A percentile compares a stretch with the other conserved stretches of the same genome.
Conservation (phyloP, 2,888 invertebrate species). For the Sphaerophoria rueppellii region DNA sequence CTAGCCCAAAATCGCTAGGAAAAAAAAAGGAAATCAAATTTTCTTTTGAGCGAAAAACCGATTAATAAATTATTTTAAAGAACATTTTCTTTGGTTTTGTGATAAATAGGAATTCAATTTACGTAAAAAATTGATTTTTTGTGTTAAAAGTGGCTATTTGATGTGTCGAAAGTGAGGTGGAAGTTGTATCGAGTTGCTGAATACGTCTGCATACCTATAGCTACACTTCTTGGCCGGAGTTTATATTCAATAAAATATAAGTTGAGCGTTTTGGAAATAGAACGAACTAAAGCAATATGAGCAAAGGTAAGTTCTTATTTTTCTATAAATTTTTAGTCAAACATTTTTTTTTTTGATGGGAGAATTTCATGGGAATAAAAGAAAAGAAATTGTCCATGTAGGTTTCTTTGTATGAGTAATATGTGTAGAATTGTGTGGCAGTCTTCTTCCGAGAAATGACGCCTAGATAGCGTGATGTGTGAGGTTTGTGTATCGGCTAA, state of each 20-base stretch:
- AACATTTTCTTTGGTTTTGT: slow-evolving; percentile 1
- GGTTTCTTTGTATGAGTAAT: background rate
- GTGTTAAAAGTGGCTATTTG: slow-evolving; percentile 14
- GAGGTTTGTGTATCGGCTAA: slow-evolving; percentile 28
- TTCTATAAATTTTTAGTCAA: slow-evolving; percentile 1
- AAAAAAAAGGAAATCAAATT: slow-evolving; percentile 37
- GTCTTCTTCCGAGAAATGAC: background rate
- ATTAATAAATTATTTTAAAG: slow-evolving; percentile 22
- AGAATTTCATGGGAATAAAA: background rate
- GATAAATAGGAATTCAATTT: slow-evolving; percentile 26
- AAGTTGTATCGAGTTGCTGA: slow-evolving; percentile 27
- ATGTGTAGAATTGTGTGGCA: background rate
- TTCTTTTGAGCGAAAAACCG: slow-evolving; percentile 38
- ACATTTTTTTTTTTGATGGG: background rate
- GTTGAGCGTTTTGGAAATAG: background rate
- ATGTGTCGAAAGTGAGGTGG: slow-evolving; percentile 16
- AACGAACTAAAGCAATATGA: slow-evolving; percentile 22
- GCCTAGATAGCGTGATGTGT: slow-evolving; percentile 34
- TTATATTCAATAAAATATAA: slow-evolving; percentile 15
- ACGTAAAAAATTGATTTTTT: background rate
- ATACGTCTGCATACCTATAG: slow-evolving; percentile 7
- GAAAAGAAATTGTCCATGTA: too few species aligned
- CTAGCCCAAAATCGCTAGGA: slow-evolving; percentile 4
- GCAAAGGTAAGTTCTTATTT: slow-evolving; percentile 40
- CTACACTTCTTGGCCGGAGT: slow-evolving; percentile 15